Percentiles rank a stretch among this genome's conserved stretches.
These are phyloP conservation scores for Copsychus sechellarum DNA, from an alignment of 2,113 vertebrate genomes.

Conservation along the genomic window DNA sequence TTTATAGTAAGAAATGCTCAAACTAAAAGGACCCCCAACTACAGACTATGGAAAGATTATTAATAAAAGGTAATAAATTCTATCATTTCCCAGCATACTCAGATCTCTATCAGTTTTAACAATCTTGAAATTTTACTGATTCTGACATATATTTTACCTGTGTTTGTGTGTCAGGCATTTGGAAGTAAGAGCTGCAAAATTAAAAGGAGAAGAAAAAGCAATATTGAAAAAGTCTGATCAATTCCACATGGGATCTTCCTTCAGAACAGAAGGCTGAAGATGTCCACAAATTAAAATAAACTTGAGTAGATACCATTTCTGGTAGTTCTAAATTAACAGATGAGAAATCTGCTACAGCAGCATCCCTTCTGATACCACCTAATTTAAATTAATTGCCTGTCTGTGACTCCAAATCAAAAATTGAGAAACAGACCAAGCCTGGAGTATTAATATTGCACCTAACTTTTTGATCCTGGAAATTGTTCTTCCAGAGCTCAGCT, in stretches of 20 bases:
- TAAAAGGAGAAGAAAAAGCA: neutral
- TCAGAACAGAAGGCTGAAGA: neutral
- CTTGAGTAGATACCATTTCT: neutral
- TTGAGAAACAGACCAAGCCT: constrained; percentile 3
- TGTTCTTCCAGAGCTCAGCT: neutral
- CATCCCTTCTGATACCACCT: constrained; percentile 3
- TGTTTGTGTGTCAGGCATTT: neutral
- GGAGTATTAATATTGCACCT: neutral
- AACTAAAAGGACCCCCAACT: neutral
- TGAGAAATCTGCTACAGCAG: constrained; percentile 31
- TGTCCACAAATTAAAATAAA: constrained; percentile 41
- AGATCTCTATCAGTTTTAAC: neutral
- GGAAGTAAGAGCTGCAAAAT: neutral
- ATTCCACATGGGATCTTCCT: neutral
- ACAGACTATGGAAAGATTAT: neutral
- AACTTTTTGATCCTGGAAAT: constrained; percentile 25
- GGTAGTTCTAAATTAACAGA: constrained; percentile 43
- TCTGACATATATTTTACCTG: neutral
- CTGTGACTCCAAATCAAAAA: constrained; percentile 44
- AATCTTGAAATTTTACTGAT: neutral
- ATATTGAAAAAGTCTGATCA: neutral
- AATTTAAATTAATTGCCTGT: constrained; percentile 68
- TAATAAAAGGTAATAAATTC: neutral
- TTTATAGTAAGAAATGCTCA: neutral
- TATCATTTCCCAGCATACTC: neutral